Percentiles rank a stretch among this genome's conserved stretches.
phyloP scores from a whole-genome alignment of 2,888 invertebrate genomes.

The Dryocosmus kuriphilus region DNA sequence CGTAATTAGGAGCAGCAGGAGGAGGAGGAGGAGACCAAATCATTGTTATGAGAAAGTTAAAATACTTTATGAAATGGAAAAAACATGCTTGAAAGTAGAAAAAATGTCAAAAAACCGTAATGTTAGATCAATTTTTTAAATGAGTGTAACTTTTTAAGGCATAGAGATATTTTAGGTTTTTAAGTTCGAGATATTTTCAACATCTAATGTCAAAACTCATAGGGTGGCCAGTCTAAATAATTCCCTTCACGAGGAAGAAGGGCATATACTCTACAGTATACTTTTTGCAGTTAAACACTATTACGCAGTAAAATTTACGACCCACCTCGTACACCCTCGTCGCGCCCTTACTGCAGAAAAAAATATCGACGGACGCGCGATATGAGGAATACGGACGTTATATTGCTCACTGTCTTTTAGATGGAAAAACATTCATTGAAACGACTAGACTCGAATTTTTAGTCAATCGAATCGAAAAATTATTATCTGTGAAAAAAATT shows the following conservation, averaged over 20 bases:
- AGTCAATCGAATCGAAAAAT: too few species aligned
- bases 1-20: too few species aligned
- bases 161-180: too few species aligned
- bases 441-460: neutral
- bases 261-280: constrained; percentile 70
- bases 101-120: too few species aligned
- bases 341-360: constrained; percentile 53
- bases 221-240: constrained; percentile 46
- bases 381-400: constrained; percentile 75
- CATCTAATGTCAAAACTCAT: constrained; percentile 3
- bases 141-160: too few species aligned
- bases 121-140: too few species aligned
- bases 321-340: constrained; percentile 50
- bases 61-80: too few species aligned
- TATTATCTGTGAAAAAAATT: neutral
- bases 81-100: too few species aligned
- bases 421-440: constrained; percentile 53
- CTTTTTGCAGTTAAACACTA: constrained; percentile 76
- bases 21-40: too few species aligned
- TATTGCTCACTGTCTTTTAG: constrained; percentile 61
- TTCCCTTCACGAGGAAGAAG: constrained; percentile 46
- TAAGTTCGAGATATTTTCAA: neutral
- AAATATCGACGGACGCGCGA: constrained; percentile 70
- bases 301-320: constrained; percentile 76
- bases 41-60: too few species aligned